These are phyloP conservation scores for Struthidea cinerea DNA, from an alignment of 2,113 vertebrate genomes.

Conservation along the genomic window DNA sequence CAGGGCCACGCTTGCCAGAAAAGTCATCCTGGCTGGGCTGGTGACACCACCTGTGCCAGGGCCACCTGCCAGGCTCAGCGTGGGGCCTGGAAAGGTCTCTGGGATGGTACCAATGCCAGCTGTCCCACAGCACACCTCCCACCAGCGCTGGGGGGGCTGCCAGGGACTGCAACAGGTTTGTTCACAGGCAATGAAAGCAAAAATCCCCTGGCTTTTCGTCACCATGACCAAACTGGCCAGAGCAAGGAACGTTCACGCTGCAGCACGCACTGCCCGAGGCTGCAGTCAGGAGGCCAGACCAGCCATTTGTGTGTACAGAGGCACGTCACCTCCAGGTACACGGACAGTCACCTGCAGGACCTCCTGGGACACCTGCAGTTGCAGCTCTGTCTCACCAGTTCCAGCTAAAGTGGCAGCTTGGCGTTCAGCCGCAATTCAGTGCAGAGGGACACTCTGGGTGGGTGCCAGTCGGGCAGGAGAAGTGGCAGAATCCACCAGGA, in stretches of 20 bases:
- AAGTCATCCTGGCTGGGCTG: background rate
- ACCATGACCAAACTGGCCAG: background rate
- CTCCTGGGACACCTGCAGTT: background rate
- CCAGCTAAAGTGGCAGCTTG: background rate
- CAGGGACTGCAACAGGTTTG: background rate
- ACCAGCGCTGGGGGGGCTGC: background rate
- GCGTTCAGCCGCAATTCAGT: background rate
- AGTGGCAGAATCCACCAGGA: background rate
- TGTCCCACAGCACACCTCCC: background rate
- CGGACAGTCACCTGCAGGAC: background rate
- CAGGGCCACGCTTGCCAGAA: background rate
- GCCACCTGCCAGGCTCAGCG: background rate
- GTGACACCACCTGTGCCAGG: background rate
- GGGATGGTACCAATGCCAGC: background rate
- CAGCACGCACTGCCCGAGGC: background rate
- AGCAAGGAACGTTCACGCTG: background rate
- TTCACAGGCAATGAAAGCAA: background rate
- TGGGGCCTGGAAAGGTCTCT: background rate
- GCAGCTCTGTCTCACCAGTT: background rate
- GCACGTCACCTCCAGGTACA: background rate
- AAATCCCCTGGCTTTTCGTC: background rate
- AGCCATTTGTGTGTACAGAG: accelerated
- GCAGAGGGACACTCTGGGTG: no score
- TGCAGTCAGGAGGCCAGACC: background rate
- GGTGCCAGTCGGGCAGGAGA: background rate